These are phyloP conservation scores for Caenorhabditis briggsae DNA, from an alignment of 1,140 invertebrate species.

Conservation along the genomic window DNA sequence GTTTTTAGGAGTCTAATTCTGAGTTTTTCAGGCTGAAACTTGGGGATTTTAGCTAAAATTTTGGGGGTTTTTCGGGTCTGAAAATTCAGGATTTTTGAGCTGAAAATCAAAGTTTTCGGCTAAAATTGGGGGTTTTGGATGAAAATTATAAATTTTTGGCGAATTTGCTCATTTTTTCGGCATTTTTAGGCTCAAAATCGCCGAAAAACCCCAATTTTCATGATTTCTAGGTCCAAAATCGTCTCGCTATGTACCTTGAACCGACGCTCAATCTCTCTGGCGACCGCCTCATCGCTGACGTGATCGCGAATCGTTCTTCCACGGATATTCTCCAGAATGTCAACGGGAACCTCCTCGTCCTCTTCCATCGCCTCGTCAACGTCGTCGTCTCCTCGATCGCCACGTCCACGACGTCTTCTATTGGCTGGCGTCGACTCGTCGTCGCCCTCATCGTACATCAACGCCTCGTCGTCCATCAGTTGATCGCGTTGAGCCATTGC, in stretches of 20 bases:
- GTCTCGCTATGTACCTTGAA: slow-evolving; percentile 59
- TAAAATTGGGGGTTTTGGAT: too few relatives aligned
- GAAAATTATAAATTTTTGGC: too few relatives aligned
- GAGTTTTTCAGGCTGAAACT: too few relatives aligned
- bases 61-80: too few relatives aligned
- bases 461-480: slow-evolving; percentile 70
- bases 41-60: too few relatives aligned
- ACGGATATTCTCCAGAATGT: slow-evolving; percentile 91
- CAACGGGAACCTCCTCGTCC: slow-evolving; percentile 83
- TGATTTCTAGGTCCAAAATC: too few relatives aligned
- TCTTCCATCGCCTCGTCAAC: slow-evolving; percentile 84
- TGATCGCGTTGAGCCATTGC: slow-evolving; percentile 87
- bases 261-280: slow-evolving; percentile 91
- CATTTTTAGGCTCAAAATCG: too few relatives aligned
- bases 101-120: too few relatives aligned
- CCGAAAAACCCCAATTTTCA: too few relatives aligned
- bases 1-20: too few relatives aligned
- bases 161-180: too few relatives aligned
- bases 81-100: too few relatives aligned
- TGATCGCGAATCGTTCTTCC: slow-evolving; percentile 90
- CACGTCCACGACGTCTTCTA: slow-evolving; percentile 81
- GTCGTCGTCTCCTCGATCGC: slow-evolving; percentile 81
- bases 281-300: slow-evolving; percentile 94
- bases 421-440: slow-evolving; percentile 81
- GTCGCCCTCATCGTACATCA: slow-evolving; percentile 83